Conservation (phyloP, 2,113 vertebrate genomes). For the Ageneiosus marmoratus region DNA sequence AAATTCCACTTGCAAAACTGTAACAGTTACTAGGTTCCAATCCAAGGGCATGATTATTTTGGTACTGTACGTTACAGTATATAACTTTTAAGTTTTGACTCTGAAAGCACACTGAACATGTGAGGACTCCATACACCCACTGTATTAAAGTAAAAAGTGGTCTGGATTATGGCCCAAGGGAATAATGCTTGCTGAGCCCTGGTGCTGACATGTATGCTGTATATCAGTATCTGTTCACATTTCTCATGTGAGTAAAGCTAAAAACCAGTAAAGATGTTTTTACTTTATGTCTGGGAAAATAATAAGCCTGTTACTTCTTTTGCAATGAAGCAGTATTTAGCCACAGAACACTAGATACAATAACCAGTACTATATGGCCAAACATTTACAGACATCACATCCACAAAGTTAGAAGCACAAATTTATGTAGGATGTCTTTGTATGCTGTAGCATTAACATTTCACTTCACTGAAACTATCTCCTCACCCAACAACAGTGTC, state of each 20-base stretch:
- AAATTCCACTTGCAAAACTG: no score
- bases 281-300: not conserved
- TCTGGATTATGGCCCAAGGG: not conserved
- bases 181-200: not conserved
- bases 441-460: not conserved
- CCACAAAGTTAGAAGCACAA: not conserved
- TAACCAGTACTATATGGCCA: not conserved
- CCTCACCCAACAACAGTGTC: not conserved
- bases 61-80: not conserved
- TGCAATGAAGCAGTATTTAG: not conserved
- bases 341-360: not conserved
- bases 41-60: not conserved
- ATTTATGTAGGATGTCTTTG: not conserved
- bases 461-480: no score
- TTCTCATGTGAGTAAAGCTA: not conserved
- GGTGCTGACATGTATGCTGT: not conserved
- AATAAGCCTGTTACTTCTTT: not conserved
- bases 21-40: not conserved
- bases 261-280: not conserved
- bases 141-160: not conserved
- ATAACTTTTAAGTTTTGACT: not conserved
- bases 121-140: not conserved
- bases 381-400: not conserved
- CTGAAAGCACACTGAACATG: not conserved
- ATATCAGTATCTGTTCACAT: slow-evolving; percentile 8